Percentiles rank a stretch among this genome's conserved stretches.
Evolutionary conservation across 2,113 vertebrate genomes (phyloP).

Genomic region (Muntiacus muntjak): DNA sequence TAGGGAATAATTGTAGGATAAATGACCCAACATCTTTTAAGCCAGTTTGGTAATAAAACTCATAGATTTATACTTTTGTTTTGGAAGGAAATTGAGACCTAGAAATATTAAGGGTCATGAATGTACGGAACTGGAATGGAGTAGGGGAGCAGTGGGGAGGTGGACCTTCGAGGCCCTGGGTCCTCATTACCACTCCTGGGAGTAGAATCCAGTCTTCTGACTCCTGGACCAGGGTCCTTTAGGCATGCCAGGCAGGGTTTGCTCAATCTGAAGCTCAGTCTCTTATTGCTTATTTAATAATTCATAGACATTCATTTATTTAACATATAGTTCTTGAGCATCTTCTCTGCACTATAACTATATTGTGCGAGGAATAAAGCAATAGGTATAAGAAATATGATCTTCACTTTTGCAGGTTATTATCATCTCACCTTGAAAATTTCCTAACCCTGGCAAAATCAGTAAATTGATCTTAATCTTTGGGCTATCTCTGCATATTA

Average conservation of each 20-base stretch:
- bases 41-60: not conserved
- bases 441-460: not conserved
- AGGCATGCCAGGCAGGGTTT: not conserved
- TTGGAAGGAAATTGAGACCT: not conserved
- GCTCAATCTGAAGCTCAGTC: not conserved
- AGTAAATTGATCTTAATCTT: not conserved
- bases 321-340: not conserved
- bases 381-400: too few relatives aligned
- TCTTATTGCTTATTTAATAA: not conserved
- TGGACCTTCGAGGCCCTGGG: rapidly evolving
- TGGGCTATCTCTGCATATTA: not conserved
- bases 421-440: not conserved
- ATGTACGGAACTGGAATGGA: not conserved
- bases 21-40: too few relatives aligned
- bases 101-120: not conserved
- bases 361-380: not conserved
- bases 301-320: not conserved
- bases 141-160: rapidly evolving
- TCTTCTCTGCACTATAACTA: not conserved
- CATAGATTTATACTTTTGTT: not conserved
- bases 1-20: too few relatives aligned
- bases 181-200: rapidly evolving
- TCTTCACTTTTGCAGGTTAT: not conserved
- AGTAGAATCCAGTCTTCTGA: not conserved
- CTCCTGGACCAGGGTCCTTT: not conserved